These are phyloP conservation scores for Kradibia gibbosae DNA, from an alignment of 1,140 invertebrate genomes.

Conservation along the genomic window DNA sequence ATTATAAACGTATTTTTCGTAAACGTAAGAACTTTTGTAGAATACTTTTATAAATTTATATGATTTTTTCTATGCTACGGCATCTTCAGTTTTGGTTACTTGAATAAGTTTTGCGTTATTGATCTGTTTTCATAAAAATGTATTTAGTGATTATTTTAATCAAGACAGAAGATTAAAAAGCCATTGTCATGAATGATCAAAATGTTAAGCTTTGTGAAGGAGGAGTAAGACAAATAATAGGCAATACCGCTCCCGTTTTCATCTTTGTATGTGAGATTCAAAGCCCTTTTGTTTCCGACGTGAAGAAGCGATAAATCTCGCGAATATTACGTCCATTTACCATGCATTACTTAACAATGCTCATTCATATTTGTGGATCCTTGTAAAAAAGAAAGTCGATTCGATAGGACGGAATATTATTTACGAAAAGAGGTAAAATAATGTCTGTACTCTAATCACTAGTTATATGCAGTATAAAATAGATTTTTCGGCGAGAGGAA, in stretches of 20 bases:
- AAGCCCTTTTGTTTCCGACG: constrained; percentile 6
- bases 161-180: constrained; percentile 14
- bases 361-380: neutral
- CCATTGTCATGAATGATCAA: neutral
- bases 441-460: no score
- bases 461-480: no score
- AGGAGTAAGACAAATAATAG: neutral
- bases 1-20: no score
- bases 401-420: neutral
- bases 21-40: no score
- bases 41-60: no score
- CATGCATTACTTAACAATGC: neutral
- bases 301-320: constrained; percentile 36
- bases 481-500: no score
- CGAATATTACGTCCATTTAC: constrained; percentile 1
- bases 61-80: no score
- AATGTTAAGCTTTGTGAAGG: neutral
- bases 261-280: neutral
- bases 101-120: neutral
- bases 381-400: neutral
- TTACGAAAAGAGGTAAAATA: neutral
- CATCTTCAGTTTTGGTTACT: no score
- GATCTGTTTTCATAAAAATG: neutral
- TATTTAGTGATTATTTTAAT: neutral
- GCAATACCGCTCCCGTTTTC: neutral